Base-by-base conservation (phyloP, 2,888 invertebrate genomes). In the Micoletzkya japonica region DNA sequence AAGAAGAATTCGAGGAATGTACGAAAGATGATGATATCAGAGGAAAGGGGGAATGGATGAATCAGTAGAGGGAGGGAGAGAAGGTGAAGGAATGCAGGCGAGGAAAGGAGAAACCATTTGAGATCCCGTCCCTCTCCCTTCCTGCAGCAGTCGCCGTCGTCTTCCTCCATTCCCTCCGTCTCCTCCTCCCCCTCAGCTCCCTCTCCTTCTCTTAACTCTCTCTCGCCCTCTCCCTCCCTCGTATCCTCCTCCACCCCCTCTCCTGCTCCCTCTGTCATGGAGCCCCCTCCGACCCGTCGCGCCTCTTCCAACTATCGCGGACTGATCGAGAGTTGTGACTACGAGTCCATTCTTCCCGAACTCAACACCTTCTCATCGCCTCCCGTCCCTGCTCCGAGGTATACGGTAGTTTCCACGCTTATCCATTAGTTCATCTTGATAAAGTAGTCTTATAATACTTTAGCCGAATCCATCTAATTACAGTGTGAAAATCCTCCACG, bases 301-400 rank as follows among this genome's bases (percentile, higher is more conserved):
- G n/a, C n/a, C n/a, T n/a, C n/a, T n/a, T 72, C 72, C 1, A 76
- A 74, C 49, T 78, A 78, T 60, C 72, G 70, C 28, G 24, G 37
- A 70, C 58, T 70, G 36, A 52, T 58, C 68, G 68, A 58, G 17
- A 36, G 50, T 32, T 57, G 68, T 1, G 68, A 58, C 20, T 68
- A 68, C 17, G 52, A 68, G 24, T 68, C 68, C 24, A 68, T 68
- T 24, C 58, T 68, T 24, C 68, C 68, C 36, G 68, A 68, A 24
- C 30, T 68, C 44, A 30, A 68, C 58, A 34, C 58, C 2, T 44
- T 58, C 57, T 68, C 34, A 32, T 68, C 57, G 10, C 56, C 54
- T 34, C 58, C 58, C 57, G 49, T 49, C 10, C 68, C 58, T 0
- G 44, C 68, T 2, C 57, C 68, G 17, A 68, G 68, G 57, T 58